These are phyloP conservation scores for Dysidea cf. avara DNA, from an alignment of 37 sponge, comb jelly and placozoan genomes.

Conservation along the genomic window DNA sequence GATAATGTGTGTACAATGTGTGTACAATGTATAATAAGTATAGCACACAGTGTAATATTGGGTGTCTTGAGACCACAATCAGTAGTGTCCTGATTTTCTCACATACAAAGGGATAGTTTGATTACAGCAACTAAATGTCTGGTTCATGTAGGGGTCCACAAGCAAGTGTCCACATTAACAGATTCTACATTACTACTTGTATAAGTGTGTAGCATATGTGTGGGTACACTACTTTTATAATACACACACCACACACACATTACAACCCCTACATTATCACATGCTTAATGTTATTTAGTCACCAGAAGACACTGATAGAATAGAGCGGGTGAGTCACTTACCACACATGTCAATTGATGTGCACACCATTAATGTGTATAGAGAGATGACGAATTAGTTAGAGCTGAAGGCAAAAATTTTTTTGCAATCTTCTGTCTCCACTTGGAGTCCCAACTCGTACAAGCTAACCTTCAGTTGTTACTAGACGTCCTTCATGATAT, in stretches of 20 bases:
- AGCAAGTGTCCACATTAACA: too few species aligned
- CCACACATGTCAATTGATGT: too few species aligned
- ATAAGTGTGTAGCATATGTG: too few species aligned
- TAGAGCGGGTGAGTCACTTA: conserved; percentile 38
- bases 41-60: not conserved
- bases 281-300: conserved; percentile 6
- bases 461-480: conserved; percentile 67
- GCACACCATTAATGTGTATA: not conserved
- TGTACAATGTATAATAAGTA: too few species aligned
- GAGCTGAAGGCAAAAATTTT: conserved; percentile 65
- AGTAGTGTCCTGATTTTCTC: too few species aligned
- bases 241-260: too few species aligned
- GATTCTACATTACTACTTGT: too few species aligned
- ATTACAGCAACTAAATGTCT: too few species aligned
- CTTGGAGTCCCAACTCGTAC: conserved; percentile 81
- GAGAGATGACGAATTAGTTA: conserved; percentile 63
- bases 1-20: too few species aligned
- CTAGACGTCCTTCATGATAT: conserved; percentile 48
- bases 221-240: too few species aligned
- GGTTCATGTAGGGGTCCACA: too few species aligned
- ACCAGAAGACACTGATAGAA: conserved; percentile 20
- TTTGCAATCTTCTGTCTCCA: conserved; percentile 79
- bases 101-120: too few species aligned
- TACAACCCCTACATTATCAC: not conserved
- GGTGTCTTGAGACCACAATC: not conserved